Evolutionary conservation across 2,797 vertebrate genomes (phyloP), one percentile per base, ranked within the genome.

Genomic region (Thaleichthys pacificus): DNA sequence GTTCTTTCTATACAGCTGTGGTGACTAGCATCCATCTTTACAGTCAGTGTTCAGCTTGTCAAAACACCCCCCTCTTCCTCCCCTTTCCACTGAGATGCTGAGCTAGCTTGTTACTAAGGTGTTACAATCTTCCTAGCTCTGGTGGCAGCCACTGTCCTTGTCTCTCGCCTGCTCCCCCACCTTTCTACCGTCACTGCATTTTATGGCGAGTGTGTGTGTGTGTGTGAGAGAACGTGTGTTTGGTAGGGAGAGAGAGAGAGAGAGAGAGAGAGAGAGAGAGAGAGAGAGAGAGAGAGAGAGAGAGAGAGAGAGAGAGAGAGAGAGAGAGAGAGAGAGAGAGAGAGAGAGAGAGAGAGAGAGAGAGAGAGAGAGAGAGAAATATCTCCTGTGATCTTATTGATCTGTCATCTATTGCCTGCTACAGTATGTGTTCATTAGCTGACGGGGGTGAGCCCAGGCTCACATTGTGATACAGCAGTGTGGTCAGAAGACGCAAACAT

Each of bases 31-130:
- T 21, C 54, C 28, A 21, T 21, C 32, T 24, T 26, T 22, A 72
- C 76, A 83, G 81, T 65, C 73, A 61, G 67, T 42, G 58, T 56
- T 22, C 49, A 32, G 78, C 63, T 79, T 76, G 74, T 63, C 64
- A 76, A 69, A 22, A 63, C 65, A 69, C 77, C 80, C 90, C 90
- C 86, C 85, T 90, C 84, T 89, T 88, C 56, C 86, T 70, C 81
- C 42, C 42, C 9, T 8, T 47, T 47, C 9, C 42, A 47, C 42
- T 70, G 74, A 85, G 87, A 88, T 82, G 87, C 80, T 87, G 88
- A 89, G 89, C 88, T 85, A 89, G 89, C 89, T 89, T 93, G 91
- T 94, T 93, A 92, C 93, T 92, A 93, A 91, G 92, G 92, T 92
- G 91, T 90, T 91, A 82, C 86, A 88, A 88, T 91, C 89, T 91